Percentiles rank a stretch among this genome's conserved stretches.
Evolutionary conservation across 1,140 invertebrate species (phyloP).

Genomic region (Drosophila varians): DNA sequence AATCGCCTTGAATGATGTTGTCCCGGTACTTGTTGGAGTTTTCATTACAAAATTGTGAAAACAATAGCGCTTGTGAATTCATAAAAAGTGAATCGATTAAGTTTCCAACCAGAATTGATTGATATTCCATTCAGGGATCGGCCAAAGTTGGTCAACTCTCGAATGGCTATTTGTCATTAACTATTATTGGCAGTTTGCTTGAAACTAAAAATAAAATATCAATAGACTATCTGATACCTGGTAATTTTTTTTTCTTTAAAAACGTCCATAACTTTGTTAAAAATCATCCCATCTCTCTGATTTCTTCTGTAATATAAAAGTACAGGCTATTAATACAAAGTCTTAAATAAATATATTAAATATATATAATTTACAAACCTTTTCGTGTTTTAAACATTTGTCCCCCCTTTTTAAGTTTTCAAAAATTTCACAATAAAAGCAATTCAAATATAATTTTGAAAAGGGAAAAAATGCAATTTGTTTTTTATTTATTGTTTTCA

Average conservation of each 20-base stretch:
- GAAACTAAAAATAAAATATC: too few species aligned
- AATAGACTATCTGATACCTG: background rate
- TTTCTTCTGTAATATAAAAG: too few species aligned
- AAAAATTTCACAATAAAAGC: background rate
- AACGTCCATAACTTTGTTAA: too few species aligned
- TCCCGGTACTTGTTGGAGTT: conserved; percentile 2
- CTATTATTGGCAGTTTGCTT: background rate
- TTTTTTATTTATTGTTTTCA: conserved; percentile 42
- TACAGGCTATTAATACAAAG: too few species aligned
- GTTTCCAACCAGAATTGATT: background rate
- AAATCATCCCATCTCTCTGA: too few species aligned
- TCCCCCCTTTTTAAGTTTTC: background rate
- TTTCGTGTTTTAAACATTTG: background rate
- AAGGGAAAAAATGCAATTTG: conserved; percentile 72
- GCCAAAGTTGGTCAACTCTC: conserved; percentile 28
- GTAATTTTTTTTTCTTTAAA: too few species aligned
- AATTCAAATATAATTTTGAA: conserved; percentile 48
- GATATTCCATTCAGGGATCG: background rate
- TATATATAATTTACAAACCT: conserved; percentile 2
- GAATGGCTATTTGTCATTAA: background rate
- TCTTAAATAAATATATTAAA: background rate
- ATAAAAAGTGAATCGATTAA: background rate
- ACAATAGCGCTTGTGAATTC: background rate
- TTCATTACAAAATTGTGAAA: background rate
- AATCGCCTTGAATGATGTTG: background rate